phyloP scores from a whole-genome alignment of 2,797 vertebrate species.

The Chelmon rostratus region DNA sequence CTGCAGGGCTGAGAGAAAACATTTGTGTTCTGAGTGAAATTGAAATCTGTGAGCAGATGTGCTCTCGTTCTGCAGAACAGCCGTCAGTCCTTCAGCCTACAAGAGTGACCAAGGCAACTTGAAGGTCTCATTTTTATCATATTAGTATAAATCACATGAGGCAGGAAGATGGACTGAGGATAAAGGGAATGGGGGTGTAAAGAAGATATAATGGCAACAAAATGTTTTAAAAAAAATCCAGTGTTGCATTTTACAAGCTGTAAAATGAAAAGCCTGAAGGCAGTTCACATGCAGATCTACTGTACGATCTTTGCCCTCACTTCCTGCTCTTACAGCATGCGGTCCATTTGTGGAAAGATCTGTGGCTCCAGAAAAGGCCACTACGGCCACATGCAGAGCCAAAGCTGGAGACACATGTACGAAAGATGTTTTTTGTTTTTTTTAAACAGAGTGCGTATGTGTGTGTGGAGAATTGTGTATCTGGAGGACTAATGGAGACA shows the following conservation, averaged over 20 bases:
- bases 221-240: not conserved
- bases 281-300: conserved; percentile 9
- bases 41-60: not conserved
- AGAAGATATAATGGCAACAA: not conserved
- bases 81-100: not conserved
- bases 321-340: conserved; percentile 50
- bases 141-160: not conserved
- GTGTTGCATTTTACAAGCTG: conserved; percentile 12
- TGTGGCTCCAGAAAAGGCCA: conserved; percentile 33
- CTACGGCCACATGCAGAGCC: not conserved
- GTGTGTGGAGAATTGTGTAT: conserved; percentile 19
- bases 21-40: not conserved
- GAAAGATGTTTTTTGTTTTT: not conserved
- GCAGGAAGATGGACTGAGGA: not conserved
- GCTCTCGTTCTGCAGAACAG: not conserved
- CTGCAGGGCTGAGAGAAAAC: conserved; percentile 1
- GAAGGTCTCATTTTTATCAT: not conserved
- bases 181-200: not conserved
- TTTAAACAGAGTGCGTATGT: conserved; percentile 43
- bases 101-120: not conserved
- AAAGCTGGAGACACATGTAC: not conserved
- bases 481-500: conserved; percentile 35
- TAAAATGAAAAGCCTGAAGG: conserved; percentile 10
- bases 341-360: conserved; percentile 39
- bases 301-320: conserved; percentile 9